Base-by-base conservation (phyloP, 2,888 invertebrate genomes). In the Pachydiplax longipennis region DNA sequence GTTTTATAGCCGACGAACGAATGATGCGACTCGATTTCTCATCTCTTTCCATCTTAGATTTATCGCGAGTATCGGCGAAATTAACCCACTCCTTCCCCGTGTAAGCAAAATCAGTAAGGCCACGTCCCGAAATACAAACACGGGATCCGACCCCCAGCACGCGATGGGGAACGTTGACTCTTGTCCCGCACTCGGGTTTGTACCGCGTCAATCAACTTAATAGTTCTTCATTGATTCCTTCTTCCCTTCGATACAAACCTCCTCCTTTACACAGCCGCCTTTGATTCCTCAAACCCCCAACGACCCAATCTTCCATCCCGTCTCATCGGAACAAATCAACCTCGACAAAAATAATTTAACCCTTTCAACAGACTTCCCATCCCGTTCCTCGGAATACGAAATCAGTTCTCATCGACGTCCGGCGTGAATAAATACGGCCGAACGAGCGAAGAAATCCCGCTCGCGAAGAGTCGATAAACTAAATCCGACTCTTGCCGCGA, bases 61-160 rank as follows among this genome's bases (percentile, higher is more conserved):
- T 73, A 73, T 73, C 73, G 73, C 73, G 31, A 25, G 25, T 73
- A 25, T 73, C 73, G 73, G 15, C 31, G 73, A 13, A 73, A 73
- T 73, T 5, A 73, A 22, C 73, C 31, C 73, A 3, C 31, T 31
- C 73, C 31, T 12, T 73, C 4, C 25, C n/a, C 48, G n/a, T 81
- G 25, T 83, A 58, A 35, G 58, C 58, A 31, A 31, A 58, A n/a
- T 37, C 65, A 58, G 87, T 31, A 25, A 73, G 73, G 31, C 12
- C 87, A 13, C 37, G 22, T n/a, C 65, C 18, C 87, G 61, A 87
- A 87, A 83, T 58, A 83, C 61, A 58, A 58, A 87, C 61, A 87
- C 22, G 58, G n/a, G 25, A 37, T 37, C 15, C 35, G 58, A 53
- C 61, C 35, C 58, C 35, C 22, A 83, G 35, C 83, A 5, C 58